Base-by-base conservation (phyloP, 1,140 invertebrate species). In the Amyelois transitella region DNA sequence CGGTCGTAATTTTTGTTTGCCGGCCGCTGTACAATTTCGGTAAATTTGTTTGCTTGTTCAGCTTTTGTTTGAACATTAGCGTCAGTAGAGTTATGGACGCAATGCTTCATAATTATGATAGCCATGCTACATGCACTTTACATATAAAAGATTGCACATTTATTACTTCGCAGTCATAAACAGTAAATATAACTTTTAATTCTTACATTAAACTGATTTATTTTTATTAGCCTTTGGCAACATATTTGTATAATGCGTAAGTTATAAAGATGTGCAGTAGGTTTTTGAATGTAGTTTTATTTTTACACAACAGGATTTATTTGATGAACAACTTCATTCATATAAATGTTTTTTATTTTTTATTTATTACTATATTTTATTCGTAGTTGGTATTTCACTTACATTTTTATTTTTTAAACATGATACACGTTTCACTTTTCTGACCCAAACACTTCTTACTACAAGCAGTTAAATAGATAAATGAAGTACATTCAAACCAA, bases 1-100 rank as follows among this genome's bases (percentile, higher is more conserved):
- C 67, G 77, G 72, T 82, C 77, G 69, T 82, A 79, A 82, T 81
- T 82, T 80, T 75, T 69, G 67, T 69, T 68, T 64, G 58, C 64
- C 55, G 62, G 44, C 58, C 72, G 69, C 63, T 72, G 73, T 75
- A 79, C 76, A 75, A 85, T 81, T 85, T 82, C 57, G 77, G 72
- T 81, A 82, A 85, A 85, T 82, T 80, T 81, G 77, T 85, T 85
- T 82, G 79, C 73, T 77, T 72, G 70, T 69, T 67, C 55, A 60
- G 58, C 66, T 75, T 77, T 72, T 77, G 72, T 79, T 68, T 66
- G 66, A 64, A 60, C 69, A 81, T 81, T 81, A 80, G 76, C 72
- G 57, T 66, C 69, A 61, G 25, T 32, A 49, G 68, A 74, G 65
- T 77, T 77, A 75, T 77, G 67, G 55, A 75, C 68, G 68, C 61